Evolutionary conservation across 2,888 invertebrate genomes (phyloP).

Genomic region (Hanleya hanleyi): DNA sequence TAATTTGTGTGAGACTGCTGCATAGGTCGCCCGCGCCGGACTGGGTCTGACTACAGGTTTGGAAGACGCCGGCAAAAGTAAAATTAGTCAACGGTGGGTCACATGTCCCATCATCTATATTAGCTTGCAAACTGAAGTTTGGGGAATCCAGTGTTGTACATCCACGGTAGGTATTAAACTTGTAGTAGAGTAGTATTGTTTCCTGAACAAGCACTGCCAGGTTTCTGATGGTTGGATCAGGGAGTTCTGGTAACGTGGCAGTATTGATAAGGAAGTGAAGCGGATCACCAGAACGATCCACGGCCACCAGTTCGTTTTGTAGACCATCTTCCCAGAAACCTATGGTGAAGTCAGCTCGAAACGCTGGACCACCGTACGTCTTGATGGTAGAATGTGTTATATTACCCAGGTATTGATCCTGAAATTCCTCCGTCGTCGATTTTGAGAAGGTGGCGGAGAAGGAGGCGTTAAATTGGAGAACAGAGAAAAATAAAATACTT

Average conservation of each 20-base stretch:
- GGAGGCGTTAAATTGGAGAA: slow-evolving; percentile 37
- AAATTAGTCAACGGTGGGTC: slow-evolving; percentile 47
- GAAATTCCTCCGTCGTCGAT: slow-evolving; percentile 25
- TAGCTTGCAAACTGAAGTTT: slow-evolving; percentile 58
- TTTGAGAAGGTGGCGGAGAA: slow-evolving; percentile 30
- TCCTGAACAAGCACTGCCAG: slow-evolving; percentile 41
- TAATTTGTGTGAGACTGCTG: slow-evolving; percentile 37
- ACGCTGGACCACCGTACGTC: slow-evolving; percentile 51
- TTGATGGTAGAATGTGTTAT: slow-evolving; percentile 41
- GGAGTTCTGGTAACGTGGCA: slow-evolving; percentile 52
- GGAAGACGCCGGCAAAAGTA: slow-evolving; percentile 62
- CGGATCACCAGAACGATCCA: slow-evolving; percentile 61
- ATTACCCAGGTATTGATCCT: slow-evolving; percentile 40
- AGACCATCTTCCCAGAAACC: slow-evolving; percentile 48
- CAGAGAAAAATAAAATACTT: slow-evolving; percentile 48
- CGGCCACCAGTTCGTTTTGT: slow-evolving; percentile 52
- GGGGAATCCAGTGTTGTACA: slow-evolving; percentile 54
- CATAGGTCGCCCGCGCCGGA: not conserved
- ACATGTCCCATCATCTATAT: slow-evolving; percentile 61
- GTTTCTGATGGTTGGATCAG: slow-evolving; percentile 37
- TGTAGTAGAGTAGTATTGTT: slow-evolving; percentile 56
- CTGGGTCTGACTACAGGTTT: slow-evolving; percentile 38
- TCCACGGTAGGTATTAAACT: slow-evolving; percentile 56
- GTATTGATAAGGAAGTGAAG: slow-evolving; percentile 51
- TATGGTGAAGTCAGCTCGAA: slow-evolving; percentile 48